These are phyloP conservation scores for Gryllus bimaculatus DNA, from an alignment of 1,140 invertebrate species.

Conservation along the genomic window DNA sequence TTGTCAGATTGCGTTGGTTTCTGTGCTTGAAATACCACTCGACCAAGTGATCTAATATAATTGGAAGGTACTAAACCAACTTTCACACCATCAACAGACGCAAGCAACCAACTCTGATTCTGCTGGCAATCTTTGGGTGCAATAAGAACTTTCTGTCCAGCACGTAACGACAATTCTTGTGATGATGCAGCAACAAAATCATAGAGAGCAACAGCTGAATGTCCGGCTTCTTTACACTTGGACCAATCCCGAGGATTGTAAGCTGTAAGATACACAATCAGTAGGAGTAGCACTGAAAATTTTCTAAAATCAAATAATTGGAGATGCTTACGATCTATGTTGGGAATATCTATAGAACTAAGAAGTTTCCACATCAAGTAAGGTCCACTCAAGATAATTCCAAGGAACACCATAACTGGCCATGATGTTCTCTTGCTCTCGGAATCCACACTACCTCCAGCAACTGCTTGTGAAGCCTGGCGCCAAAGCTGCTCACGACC, in stretches of 20 bases:
- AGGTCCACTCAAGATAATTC: conserved; percentile 77
- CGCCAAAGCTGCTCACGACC: conserved; percentile 33
- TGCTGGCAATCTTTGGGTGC: conserved; percentile 68
- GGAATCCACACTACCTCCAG: conserved; percentile 25
- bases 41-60: conserved; percentile 51
- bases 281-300: not conserved
- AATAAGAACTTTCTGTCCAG: conserved; percentile 66
- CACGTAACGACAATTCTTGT: conserved; percentile 66
- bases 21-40: not conserved
- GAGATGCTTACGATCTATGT: conserved; percentile 37
- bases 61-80: conserved; percentile 70
- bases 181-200: conserved; percentile 61
- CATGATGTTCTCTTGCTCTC: conserved; percentile 43
- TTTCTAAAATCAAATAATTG: too few relatives aligned
- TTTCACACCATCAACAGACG: conserved; percentile 53
- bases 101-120: conserved; percentile 64
- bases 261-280: conserved; percentile 18
- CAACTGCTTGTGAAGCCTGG: conserved; percentile 32
- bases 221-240: conserved; percentile 48
- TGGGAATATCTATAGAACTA: conserved; percentile 44
- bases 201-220: conserved; percentile 59
- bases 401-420: conserved; percentile 72
- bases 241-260: conserved; percentile 57
- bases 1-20: conserved; percentile 17
- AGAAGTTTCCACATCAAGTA: conserved; percentile 85